A percentile compares a stretch with the other conserved stretches of the same genome.
phyloP scores from a whole-genome alignment of 2,797 vertebrate genomes.

The Crax fasciolata region DNA sequence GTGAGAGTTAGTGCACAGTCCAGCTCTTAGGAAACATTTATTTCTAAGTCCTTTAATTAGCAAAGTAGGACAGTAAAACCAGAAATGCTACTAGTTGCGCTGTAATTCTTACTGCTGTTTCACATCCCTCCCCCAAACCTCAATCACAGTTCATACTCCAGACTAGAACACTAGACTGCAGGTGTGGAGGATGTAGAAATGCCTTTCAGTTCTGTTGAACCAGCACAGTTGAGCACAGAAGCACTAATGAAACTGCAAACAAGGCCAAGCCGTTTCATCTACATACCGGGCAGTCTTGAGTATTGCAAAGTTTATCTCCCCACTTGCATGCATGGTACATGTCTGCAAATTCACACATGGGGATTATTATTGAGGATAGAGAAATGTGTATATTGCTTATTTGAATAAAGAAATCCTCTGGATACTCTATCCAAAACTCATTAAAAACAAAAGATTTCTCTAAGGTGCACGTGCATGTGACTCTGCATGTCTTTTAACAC shows the following conservation, averaged over 20 bases:
- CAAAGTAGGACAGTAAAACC: conserved; percentile 5
- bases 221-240: not conserved
- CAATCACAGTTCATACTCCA: not conserved
- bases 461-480: not conserved
- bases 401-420: not conserved
- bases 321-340: not conserved
- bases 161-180: conserved; percentile 20
- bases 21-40: not conserved
- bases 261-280: not conserved
- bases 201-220: conserved; percentile 36
- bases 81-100: not conserved
- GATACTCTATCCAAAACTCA: not conserved
- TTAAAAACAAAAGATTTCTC: not conserved
- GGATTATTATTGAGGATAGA: not conserved
- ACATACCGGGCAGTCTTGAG: not conserved
- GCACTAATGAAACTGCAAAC: conserved; percentile 3
- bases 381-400: not conserved
- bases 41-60: not conserved
- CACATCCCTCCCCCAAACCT: conserved; percentile 14
- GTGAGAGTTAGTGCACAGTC: not conserved
- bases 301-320: not conserved
- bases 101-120: not conserved
- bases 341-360: not conserved
- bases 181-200: conserved; percentile 34
- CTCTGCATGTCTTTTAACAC: not conserved